Evolutionary conservation across 2,888 invertebrate genomes (phyloP).

Genomic region (Gryllus longicercus): DNA sequence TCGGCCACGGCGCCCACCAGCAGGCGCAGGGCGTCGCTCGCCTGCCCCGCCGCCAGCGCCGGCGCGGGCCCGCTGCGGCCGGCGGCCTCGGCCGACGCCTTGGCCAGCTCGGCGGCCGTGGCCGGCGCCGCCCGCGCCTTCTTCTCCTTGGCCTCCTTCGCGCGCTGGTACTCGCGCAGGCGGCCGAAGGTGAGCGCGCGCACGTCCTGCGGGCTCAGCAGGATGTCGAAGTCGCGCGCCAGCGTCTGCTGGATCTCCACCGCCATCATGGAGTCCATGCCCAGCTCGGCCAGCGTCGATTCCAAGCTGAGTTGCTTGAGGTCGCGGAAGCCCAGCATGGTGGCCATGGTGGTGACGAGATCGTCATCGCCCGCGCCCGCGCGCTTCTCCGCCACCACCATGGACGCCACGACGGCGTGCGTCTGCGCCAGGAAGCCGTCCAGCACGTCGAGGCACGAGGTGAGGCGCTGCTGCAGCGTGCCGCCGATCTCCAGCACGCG

Average conservation of each 20-base stretch:
- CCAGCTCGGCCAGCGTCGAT: constrained; percentile 76
- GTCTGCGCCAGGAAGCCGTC: constrained; percentile 63
- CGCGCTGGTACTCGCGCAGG: constrained; percentile 22
- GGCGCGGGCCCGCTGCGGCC: constrained; percentile 51
- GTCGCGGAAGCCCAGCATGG: constrained; percentile 49
- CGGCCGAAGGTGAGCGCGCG: constrained; percentile 69
- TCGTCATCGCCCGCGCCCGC: not conserved
- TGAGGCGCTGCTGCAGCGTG: constrained; percentile 80
- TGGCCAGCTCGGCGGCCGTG: not conserved
- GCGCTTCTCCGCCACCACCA: constrained; percentile 82
- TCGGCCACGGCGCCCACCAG: not conserved
- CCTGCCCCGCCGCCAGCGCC: constrained; percentile 51
- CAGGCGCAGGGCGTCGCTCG: not conserved
- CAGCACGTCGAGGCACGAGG: constrained; percentile 72
- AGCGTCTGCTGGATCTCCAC: constrained; percentile 92
- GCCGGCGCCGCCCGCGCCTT: not conserved
- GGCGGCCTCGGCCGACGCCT: constrained; percentile 41
- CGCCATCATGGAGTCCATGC: constrained; percentile 96
- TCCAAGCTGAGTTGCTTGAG: constrained; percentile 61
- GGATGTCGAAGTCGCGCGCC: constrained; percentile 84
- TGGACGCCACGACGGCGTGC: constrained; percentile 68
- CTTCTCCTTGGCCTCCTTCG: not conserved
- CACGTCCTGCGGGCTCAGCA: constrained; percentile 81
- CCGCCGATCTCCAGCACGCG: constrained; percentile 52
- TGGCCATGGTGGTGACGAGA: not conserved